phyloP scores from a whole-genome alignment of 2,888 invertebrate species.

The Lithophane semibrunnea region DNA sequence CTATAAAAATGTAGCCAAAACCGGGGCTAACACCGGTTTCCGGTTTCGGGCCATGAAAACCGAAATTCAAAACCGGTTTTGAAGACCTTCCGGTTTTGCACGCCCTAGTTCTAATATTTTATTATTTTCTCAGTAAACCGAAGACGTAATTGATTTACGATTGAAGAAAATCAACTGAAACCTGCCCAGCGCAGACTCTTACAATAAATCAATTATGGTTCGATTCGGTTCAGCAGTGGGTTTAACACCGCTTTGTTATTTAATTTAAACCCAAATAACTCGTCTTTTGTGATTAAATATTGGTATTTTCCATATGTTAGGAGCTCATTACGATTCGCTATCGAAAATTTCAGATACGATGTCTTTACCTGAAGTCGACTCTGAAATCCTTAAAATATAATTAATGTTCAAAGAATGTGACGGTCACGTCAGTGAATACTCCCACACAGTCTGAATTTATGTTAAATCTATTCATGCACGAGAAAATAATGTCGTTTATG shows the following conservation, averaged over 20 bases:
- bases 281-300: background rate
- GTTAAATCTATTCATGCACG: background rate
- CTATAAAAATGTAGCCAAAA: no score
- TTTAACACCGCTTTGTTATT: background rate
- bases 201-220: background rate
- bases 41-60: no score
- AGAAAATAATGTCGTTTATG: background rate
- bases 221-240: background rate
- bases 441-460: background rate
- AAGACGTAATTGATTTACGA: constrained; percentile 6
- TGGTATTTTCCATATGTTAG: background rate
- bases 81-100: no score
- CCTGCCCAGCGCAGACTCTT: background rate
- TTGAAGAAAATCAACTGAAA: background rate
- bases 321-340: background rate
- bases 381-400: background rate
- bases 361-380: background rate
- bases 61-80: no score
- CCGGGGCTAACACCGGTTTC: no score
- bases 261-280: background rate
- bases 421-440: no score
- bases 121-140: background rate
- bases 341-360: background rate
- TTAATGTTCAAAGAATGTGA: background rate
- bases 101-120: background rate